A percentile compares a stretch with the other conserved stretches of the same genome.
Conservation (phyloP, 2,113 vertebrate genomes). For the Stomatorhinus ivindoensis region DNA sequence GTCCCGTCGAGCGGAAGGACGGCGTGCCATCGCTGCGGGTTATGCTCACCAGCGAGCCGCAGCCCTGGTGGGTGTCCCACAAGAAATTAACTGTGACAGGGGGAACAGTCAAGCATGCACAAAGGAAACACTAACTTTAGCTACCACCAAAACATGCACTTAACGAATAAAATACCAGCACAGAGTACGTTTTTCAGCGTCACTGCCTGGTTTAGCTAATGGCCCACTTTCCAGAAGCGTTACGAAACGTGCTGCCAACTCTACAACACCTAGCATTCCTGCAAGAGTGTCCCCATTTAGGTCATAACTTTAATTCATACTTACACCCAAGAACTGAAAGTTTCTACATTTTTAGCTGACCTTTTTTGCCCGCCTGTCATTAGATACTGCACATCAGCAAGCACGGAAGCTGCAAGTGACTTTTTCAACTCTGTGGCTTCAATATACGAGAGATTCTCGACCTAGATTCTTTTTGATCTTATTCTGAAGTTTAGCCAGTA, state of each 20-base stretch:
- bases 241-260: not conserved
- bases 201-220: not conserved
- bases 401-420: not conserved
- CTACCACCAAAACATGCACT: not conserved
- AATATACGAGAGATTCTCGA: not conserved
- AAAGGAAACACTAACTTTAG: not conserved
- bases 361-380: not conserved
- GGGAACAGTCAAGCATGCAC: not conserved
- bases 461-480: not conserved
- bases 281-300: not conserved
- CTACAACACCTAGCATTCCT: not conserved
- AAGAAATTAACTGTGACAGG: not conserved
- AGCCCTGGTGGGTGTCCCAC: constrained; percentile 64
- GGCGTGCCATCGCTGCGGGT: constrained; percentile 81
- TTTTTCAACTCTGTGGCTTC: not conserved
- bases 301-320: not conserved
- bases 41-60: constrained; percentile 83
- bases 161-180: not conserved
- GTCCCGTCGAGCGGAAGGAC: constrained; percentile 83
- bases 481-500: not conserved
- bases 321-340: not conserved
- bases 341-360: not conserved
- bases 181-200: not conserved
- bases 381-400: not conserved
- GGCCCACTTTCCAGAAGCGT: not conserved